These are phyloP conservation scores for Dasyurus viverrinus DNA, from an alignment of 2,113 vertebrate genomes.

Conservation along the genomic window DNA sequence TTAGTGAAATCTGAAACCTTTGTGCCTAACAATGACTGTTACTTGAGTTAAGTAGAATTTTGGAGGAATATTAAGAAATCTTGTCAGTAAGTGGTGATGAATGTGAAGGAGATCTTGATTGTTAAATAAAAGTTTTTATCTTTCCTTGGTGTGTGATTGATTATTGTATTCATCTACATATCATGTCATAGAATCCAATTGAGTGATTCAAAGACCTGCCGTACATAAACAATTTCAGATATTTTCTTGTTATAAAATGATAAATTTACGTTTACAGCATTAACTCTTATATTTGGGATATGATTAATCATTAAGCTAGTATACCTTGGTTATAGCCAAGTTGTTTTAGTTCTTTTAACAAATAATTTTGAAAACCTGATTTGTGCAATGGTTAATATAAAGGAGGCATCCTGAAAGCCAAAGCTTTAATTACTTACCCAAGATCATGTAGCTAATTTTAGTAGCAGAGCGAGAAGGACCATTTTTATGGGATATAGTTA, in stretches of 20 bases:
- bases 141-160: conserved; percentile 50
- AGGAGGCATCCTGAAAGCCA: not conserved
- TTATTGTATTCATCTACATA: conserved; percentile 19
- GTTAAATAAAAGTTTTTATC: conserved; percentile 78
- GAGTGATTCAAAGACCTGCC: not conserved
- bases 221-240: not conserved
- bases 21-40: conserved; percentile 78
- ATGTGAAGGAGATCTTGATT: conserved; percentile 80
- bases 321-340: not conserved
- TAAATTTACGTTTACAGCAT: not conserved
- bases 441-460: not conserved
- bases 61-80: conserved; percentile 53
- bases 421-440: not conserved
- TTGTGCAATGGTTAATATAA: not conserved
- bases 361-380: not conserved
- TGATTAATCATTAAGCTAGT: not conserved
- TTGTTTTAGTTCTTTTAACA: not conserved
- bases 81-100: conserved; percentile 70
- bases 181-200: not conserved
- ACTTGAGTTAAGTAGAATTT: conserved; percentile 64
- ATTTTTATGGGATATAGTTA: not conserved
- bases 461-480: not conserved
- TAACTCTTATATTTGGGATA: not conserved
- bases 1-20: conserved; percentile 77
- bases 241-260: not conserved